Evolutionary conservation across 2,888 invertebrate species (phyloP).

Genomic region (Epistrophe grossulariae): DNA sequence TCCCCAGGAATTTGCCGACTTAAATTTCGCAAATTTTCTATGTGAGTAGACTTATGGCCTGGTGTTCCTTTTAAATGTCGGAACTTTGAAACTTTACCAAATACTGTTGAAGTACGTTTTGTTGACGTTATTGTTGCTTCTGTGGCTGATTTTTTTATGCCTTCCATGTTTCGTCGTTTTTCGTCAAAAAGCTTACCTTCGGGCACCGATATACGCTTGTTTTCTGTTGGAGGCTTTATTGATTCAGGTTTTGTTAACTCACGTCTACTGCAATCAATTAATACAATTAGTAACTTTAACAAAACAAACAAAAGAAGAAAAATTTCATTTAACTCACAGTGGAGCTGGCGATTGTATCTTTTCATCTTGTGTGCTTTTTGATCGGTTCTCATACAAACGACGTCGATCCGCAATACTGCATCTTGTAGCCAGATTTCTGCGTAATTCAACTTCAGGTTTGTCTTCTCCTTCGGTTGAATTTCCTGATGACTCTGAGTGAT

Average conservation of each 20-base stretch:
- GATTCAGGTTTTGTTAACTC: slow-evolving; percentile 85
- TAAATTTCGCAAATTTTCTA: slow-evolving; percentile 95
- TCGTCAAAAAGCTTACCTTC: slow-evolving; percentile 82
- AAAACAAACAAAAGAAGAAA: background rate
- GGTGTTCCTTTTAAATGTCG: slow-evolving; percentile 96
- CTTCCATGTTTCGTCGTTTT: slow-evolving; percentile 79
- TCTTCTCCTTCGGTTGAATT: slow-evolving; percentile 85
- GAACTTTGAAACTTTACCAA: slow-evolving; percentile 95
- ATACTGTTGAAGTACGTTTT: slow-evolving; percentile 93
- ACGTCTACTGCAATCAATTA: slow-evolving; percentile 85
- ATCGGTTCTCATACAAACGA: slow-evolving; percentile 90
- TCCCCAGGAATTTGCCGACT: slow-evolving; percentile 96
- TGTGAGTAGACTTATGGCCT: slow-evolving; percentile 94
- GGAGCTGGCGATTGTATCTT: slow-evolving; percentile 91
- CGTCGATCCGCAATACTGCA: slow-evolving; percentile 91
- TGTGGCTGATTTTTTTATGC: slow-evolving; percentile 84
- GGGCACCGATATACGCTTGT: slow-evolving; percentile 82
- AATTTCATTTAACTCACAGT: slow-evolving; percentile 84
- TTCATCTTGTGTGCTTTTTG: slow-evolving; percentile 88
- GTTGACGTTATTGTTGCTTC: slow-evolving; percentile 86
- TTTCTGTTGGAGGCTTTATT: slow-evolving; percentile 78
- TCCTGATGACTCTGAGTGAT: slow-evolving; percentile 84
- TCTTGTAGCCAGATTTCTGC: slow-evolving; percentile 87
- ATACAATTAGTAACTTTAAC: background rate
- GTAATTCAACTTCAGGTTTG: slow-evolving; percentile 84